A percentile compares a stretch with the other conserved stretches of the same genome.
Conservation (phyloP, 2,888 invertebrate genomes). For the Cheilosia urbana region DNA sequence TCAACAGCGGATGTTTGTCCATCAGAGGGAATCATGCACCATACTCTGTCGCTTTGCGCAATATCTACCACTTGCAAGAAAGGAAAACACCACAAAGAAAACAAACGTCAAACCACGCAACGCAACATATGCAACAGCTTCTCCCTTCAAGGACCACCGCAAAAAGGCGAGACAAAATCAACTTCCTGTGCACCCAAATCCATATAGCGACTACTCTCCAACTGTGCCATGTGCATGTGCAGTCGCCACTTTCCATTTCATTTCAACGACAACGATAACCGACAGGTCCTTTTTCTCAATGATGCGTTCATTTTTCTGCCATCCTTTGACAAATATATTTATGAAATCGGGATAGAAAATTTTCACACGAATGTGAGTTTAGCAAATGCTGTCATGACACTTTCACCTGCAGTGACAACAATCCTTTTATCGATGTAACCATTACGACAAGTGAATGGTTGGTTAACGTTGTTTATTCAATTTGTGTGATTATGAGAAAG, state of each 20-base stretch:
- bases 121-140: slow-evolving; percentile 65
- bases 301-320: slow-evolving; percentile 58
- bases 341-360: slow-evolving; percentile 14
- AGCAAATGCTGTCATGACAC: slow-evolving; percentile 11
- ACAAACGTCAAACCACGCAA: slow-evolving; percentile 40
- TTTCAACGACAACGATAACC: slow-evolving; percentile 22
- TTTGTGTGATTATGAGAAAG: slow-evolving; percentile 39
- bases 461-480: slow-evolving; percentile 19
- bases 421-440: slow-evolving; percentile 60
- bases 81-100: slow-evolving; percentile 66
- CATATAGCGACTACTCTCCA: slow-evolving; percentile 3
- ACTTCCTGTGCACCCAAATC: slow-evolving; percentile 65
- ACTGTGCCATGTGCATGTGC: slow-evolving; percentile 40
- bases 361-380: slow-evolving; percentile 55
- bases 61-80: slow-evolving; percentile 52
- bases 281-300: slow-evolving; percentile 64
- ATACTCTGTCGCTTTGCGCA: slow-evolving; percentile 60
- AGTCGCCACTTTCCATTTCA: slow-evolving; percentile 69
- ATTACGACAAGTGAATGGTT: slow-evolving; percentile 23
- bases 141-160: slow-evolving; percentile 70
- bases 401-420: slow-evolving; percentile 62
- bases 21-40: slow-evolving; percentile 46
- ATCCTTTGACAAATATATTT: slow-evolving; percentile 68
- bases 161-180: slow-evolving; percentile 73
- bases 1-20: slow-evolving; percentile 65